These are phyloP conservation scores for Fratercula arctica DNA, from an alignment of 2,797 vertebrate species.

Conservation along the genomic window DNA sequence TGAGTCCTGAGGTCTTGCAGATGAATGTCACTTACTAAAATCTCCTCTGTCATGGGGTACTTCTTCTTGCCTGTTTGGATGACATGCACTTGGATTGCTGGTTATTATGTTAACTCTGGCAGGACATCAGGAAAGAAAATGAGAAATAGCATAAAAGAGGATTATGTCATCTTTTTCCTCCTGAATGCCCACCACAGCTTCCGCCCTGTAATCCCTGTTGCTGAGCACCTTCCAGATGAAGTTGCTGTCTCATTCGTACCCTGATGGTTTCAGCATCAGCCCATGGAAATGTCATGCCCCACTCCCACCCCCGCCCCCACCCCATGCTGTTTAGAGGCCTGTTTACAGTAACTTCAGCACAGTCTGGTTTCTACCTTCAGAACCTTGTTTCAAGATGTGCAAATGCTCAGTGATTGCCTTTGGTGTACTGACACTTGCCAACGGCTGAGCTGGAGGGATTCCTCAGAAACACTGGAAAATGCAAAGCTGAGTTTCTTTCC, in stretches of 20 bases:
- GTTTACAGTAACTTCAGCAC: background rate
- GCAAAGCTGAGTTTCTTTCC: background rate
- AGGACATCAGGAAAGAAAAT: constrained; percentile 24
- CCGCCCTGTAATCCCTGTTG: background rate
- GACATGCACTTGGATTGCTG: background rate
- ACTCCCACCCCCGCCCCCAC: background rate
- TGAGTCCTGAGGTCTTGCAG: background rate
- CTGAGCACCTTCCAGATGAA: background rate
- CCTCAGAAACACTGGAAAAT: background rate
- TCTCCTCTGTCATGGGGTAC: background rate
- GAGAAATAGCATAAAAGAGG: background rate
- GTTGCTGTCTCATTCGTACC: background rate
- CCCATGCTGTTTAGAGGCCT: background rate
- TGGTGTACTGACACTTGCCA: background rate
- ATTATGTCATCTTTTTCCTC: constrained; percentile 49
- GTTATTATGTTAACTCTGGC: constrained; percentile 31
- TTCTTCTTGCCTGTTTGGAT: constrained; percentile 16
- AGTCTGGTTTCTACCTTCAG: background rate
- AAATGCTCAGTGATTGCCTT: background rate
- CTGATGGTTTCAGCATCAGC: background rate
- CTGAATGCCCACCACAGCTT: background rate
- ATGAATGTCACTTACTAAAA: background rate
- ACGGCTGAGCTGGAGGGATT: background rate
- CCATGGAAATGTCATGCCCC: background rate
- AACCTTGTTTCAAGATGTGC: background rate